These are phyloP conservation scores for Osmerus eperlanus DNA, from an alignment of 2,113 vertebrate genomes.

Conservation along the genomic window DNA sequence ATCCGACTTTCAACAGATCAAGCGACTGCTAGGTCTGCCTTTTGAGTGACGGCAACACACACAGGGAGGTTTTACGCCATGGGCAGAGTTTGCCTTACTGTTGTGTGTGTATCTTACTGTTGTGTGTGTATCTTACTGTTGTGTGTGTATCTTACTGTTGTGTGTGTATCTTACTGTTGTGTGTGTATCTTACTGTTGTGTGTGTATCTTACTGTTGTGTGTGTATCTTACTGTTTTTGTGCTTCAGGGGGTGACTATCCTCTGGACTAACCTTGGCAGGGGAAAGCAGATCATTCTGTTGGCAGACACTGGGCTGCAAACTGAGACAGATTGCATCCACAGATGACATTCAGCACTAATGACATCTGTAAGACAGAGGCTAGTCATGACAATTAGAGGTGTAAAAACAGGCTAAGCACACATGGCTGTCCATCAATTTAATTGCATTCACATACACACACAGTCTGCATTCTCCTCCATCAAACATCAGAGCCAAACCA, in stretches of 20 bases:
- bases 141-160: neutral
- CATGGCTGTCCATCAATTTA: too few species aligned
- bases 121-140: too few species aligned
- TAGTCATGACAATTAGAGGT: too few species aligned
- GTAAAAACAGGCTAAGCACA: too few species aligned
- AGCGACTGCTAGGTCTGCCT: constrained; percentile 20
- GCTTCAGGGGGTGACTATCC: constrained; percentile 2
- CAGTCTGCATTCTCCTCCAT: constrained; percentile 37
- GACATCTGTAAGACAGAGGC: neutral
- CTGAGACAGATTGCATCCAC: neutral
- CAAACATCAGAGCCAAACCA: neutral
- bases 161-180: neutral
- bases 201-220: neutral
- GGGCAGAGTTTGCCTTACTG: neutral
- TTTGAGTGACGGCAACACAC: neutral
- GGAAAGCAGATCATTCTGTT: neutral
- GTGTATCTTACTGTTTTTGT: neutral
- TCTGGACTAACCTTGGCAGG: neutral
- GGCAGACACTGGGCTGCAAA: neutral
- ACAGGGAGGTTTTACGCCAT: constrained; percentile 14
- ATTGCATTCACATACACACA: neutral
- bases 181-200: neutral
- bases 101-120: too few species aligned
- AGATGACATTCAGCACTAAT: neutral
- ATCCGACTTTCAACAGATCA: constrained; percentile 4